These are phyloP conservation scores for Hydrocynus forskahlii DNA, from an alignment of 2,797 vertebrate genomes.

Conservation along the genomic window DNA sequence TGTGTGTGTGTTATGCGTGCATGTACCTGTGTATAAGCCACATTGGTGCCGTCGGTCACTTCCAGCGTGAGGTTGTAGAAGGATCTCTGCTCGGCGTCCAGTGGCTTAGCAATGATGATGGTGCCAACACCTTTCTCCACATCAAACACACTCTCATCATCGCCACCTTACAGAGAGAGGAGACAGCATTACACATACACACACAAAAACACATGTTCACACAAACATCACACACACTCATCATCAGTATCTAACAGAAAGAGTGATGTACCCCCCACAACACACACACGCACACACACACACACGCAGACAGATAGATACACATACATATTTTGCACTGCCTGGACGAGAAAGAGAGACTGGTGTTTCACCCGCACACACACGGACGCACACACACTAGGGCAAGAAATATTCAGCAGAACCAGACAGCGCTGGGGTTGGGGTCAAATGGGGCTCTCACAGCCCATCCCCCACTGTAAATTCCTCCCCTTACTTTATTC, in stretches of 20 bases:
- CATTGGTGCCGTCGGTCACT: slow-evolving; percentile 52
- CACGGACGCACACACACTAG: not conserved
- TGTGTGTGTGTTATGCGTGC: slow-evolving; percentile 54
- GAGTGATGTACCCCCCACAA: no score
- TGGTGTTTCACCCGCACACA: not conserved
- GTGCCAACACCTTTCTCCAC: slow-evolving; percentile 90
- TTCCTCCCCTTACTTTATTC: no score
- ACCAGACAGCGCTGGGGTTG: no score
- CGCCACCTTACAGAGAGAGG: slow-evolving; percentile 66
- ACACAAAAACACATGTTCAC: slow-evolving; percentile 41
- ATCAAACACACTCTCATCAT: slow-evolving; percentile 88
- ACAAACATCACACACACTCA: slow-evolving; percentile 13
- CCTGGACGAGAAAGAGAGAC: not conserved
- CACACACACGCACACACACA: slow-evolving; percentile 26
- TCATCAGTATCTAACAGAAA: not conserved
- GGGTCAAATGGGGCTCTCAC: no score
- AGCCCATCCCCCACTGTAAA: no score
- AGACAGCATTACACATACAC: slow-evolving; percentile 7
- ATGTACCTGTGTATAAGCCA: slow-evolving; percentile 36
- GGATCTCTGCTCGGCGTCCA: slow-evolving; percentile 89
- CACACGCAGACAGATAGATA: slow-evolving; percentile 8
- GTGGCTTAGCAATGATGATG: slow-evolving; percentile 90
- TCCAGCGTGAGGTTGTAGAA: slow-evolving; percentile 55
- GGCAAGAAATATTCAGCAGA: no score
- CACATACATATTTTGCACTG: not conserved